These are phyloP conservation scores for Cuculus canorus DNA, from an alignment of 2,797 vertebrate genomes.

Conservation along the genomic window DNA sequence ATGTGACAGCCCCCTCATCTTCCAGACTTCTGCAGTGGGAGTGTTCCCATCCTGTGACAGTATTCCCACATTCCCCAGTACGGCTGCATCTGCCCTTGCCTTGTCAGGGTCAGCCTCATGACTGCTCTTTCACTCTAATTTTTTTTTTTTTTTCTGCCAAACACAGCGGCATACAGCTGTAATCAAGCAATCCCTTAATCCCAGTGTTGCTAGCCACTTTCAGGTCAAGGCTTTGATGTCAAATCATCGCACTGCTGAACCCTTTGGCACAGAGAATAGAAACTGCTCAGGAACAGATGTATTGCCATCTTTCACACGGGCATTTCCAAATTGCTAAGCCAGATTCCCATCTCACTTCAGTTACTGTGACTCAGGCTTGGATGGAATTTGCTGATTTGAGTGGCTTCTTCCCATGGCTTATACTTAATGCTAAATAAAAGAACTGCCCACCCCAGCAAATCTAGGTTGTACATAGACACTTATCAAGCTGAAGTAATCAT, in stretches of 20 bases:
- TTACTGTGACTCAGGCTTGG: neutral
- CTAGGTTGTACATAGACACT: neutral
- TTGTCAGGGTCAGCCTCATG: neutral
- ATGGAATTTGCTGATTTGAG: neutral
- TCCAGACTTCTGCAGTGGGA: neutral
- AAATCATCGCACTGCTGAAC: neutral
- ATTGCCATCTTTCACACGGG: neutral
- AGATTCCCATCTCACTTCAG: neutral
- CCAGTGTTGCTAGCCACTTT: neutral
- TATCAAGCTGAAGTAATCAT: neutral
- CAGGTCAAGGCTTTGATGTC: neutral
- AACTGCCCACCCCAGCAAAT: neutral
- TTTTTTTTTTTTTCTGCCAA: neutral
- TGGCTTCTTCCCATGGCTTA: neutral
- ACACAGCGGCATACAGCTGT: neutral
- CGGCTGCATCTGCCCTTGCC: neutral
- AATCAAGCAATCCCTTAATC: neutral
- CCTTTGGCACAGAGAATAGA: neutral
- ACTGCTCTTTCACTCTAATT: neutral
- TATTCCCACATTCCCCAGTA: neutral
- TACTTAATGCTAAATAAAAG: neutral
- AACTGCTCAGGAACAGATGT: neutral
- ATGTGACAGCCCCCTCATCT: neutral
- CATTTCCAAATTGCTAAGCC: neutral
- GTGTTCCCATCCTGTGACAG: neutral